A percentile compares a stretch with the other conserved stretches of the same genome.
Conservation (phyloP, 2,113 vertebrate genomes). For the Clinocottus analis region DNA sequence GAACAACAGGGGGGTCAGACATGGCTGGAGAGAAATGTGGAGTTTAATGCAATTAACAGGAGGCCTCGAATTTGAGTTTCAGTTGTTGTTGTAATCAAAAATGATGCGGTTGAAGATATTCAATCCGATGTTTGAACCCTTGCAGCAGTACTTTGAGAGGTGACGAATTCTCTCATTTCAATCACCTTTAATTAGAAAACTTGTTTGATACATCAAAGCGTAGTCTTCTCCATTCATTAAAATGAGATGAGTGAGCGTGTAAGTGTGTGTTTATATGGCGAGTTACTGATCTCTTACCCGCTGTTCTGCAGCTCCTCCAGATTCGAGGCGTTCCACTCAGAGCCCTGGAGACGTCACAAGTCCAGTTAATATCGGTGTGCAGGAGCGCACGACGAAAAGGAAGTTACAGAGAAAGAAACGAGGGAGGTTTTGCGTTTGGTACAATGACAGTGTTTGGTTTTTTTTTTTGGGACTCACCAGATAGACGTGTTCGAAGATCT, state of each 20-base stretch:
- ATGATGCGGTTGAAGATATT: neutral
- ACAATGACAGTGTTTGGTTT: neutral
- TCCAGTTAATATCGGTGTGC: neutral
- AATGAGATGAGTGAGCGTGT: neutral
- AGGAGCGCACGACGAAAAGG: too few species aligned
- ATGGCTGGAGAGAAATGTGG: neutral
- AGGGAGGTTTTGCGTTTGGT: too few species aligned
- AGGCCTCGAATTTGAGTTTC: neutral
- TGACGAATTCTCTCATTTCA: neutral
- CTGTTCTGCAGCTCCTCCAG: constrained; percentile 97
- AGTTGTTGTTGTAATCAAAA: too few species aligned
- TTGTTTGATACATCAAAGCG: neutral
- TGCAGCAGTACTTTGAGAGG: neutral
- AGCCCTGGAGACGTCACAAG: constrained; percentile 85
- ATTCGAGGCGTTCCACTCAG: constrained; percentile 98
- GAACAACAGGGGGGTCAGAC: neutral
- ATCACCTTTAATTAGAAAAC: neutral
- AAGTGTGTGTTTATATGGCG: too few species aligned
- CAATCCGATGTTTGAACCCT: neutral
- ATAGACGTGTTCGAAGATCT: constrained; percentile 97
- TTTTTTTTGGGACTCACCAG: too few species aligned
- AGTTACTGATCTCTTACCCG: constrained; percentile 87
- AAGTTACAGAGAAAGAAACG: too few species aligned
- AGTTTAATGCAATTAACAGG: neutral
- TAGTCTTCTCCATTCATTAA: neutral